Evolutionary conservation across 2,888 invertebrate genomes (phyloP).

Genomic region (Nephrotoma appendiculata): DNA sequence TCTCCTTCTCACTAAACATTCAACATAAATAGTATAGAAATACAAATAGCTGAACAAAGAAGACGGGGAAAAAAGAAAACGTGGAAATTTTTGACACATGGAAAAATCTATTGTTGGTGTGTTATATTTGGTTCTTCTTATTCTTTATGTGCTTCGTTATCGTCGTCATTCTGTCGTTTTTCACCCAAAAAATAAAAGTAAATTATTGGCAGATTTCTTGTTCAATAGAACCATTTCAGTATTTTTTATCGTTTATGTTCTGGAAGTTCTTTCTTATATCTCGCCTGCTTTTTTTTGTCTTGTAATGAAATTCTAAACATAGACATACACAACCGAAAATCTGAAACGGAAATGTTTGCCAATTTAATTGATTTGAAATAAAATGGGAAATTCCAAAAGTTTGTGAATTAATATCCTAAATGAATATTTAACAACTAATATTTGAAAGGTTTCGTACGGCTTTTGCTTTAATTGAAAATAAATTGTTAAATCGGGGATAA

Average conservation of each 20-base stretch:
- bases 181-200: neutral
- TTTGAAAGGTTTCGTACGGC: neutral
- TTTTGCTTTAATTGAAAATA: too few relatives aligned
- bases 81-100: neutral
- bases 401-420: neutral
- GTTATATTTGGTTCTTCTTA: neutral
- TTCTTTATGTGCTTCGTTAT: neutral
- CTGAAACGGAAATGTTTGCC: neutral
- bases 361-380: neutral
- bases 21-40: neutral
- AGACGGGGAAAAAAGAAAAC: neutral
- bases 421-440: neutral
- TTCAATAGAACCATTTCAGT: neutral
- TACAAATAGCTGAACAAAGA: neutral
- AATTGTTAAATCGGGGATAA: too few relatives aligned
- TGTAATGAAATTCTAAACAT: neutral
- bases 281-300: neutral
- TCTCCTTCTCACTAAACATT: neutral
- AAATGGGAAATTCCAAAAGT: neutral
- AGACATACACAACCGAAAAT: neutral
- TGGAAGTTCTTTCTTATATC: neutral
- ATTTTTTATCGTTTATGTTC: neutral
- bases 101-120: neutral
- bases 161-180: neutral
- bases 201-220: neutral